A percentile compares a stretch with the other conserved stretches of the same genome.
Evolutionary conservation across 1,140 invertebrate genomes (phyloP).

Genomic region (Polypedilum pembai): DNA sequence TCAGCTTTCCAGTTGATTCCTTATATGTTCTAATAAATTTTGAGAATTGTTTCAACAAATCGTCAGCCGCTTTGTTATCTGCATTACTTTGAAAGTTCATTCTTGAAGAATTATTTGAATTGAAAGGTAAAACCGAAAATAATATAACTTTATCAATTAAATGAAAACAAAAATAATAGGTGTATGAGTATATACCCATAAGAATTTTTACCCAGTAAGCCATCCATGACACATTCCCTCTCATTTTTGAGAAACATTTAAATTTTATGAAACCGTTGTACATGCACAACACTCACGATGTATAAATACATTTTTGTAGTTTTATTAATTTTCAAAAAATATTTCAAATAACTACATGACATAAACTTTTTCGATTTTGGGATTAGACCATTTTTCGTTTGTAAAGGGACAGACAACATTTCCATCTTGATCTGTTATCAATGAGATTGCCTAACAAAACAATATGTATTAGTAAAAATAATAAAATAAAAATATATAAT

Average conservation of each 20-base stretch:
- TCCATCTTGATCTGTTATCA: conserved; percentile 85
- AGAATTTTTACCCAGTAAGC: not conserved
- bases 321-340: not conserved
- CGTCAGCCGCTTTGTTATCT: conserved; percentile 34
- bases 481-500: conserved; percentile 29
- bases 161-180: not conserved
- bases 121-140: not conserved
- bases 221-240: not conserved
- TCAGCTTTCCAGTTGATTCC: conserved; percentile 33
- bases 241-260: not conserved
- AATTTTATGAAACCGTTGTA: not conserved
- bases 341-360: conserved; percentile 65
- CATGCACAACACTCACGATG: not conserved
- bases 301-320: not conserved
- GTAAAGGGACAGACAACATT: conserved; percentile 86
- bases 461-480: not conserved
- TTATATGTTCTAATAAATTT: conserved; percentile 38
- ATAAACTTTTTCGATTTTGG: conserved; percentile 89
- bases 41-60: conserved; percentile 38
- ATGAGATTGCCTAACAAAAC: conserved; percentile 60
- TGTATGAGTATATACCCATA: not conserved
- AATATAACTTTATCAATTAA: conserved; percentile 30
- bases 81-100: not conserved
- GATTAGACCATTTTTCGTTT: conserved; percentile 78
- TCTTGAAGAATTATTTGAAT: not conserved